phyloP scores from a whole-genome alignment of 2,113 vertebrate genomes.

The Laticauda colubrina region DNA sequence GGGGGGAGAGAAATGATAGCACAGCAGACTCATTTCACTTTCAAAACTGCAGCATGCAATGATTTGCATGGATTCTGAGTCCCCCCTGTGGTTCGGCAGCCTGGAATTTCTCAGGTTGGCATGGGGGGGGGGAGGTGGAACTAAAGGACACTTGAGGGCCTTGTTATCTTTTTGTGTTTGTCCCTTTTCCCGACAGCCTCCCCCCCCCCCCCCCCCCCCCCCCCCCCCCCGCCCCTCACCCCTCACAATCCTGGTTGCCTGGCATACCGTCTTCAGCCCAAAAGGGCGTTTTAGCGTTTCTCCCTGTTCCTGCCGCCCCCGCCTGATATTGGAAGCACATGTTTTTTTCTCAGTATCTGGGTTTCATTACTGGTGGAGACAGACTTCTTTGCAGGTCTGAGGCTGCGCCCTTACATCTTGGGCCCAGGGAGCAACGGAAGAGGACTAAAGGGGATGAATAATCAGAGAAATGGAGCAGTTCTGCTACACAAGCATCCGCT shows the following conservation, averaged over 20 bases:
- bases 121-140: fast-evolving
- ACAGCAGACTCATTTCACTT: neutral
- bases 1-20: neutral
- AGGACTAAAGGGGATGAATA: neutral
- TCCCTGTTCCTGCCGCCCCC: neutral
- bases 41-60: neutral
- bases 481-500: neutral
- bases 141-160: neutral
- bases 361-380: conserved; percentile 13
- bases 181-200: neutral
- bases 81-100: neutral
- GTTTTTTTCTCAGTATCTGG: neutral
- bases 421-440: neutral
- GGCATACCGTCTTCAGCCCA: neutral
- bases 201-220: neutral
- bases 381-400: neutral
- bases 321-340: conserved; percentile 6
- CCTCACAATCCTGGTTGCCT: neutral
- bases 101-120: too few species aligned
- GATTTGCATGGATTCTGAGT: neutral
- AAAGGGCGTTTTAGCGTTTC: neutral
- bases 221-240: neutral
- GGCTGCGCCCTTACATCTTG: neutral
- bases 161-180: neutral
- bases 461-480: neutral